Percentiles rank a stretch among this genome's conserved stretches.
These are phyloP conservation scores for Orthonevra nobilis DNA, from an alignment of 2,888 invertebrate genomes.

Conservation along the genomic window DNA sequence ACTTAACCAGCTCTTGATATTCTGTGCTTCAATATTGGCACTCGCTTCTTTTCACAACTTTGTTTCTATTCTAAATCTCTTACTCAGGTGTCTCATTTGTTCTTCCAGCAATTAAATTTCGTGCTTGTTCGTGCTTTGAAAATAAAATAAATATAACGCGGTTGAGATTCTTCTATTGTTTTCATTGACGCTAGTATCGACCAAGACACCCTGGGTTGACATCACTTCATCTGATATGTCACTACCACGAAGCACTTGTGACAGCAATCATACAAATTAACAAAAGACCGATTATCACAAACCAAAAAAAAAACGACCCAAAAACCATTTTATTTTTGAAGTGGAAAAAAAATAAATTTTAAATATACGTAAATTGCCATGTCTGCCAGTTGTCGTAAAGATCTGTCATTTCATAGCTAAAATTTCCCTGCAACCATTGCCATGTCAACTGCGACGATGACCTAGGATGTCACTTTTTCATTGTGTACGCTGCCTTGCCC, in stretches of 20 bases:
- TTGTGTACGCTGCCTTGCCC: conserved; percentile 67
- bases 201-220: conserved; percentile 12
- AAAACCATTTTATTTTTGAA: neutral
- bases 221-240: neutral
- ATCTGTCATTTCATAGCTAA: conserved; percentile 32
- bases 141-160: no score
- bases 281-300: conserved; percentile 29
- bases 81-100: no score
- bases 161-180: no score
- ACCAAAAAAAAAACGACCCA: neutral
- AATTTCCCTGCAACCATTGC: conserved; percentile 55
- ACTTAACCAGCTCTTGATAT: no score
- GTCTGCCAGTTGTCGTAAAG: conserved; percentile 6
- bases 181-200: no score
- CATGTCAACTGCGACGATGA: conserved; percentile 60
- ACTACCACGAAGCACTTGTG: conserved; percentile 11
- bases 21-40: no score
- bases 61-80: no score
- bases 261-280: conserved; percentile 6
- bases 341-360: neutral
- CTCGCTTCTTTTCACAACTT: no score
- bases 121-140: no score
- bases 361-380: conserved; percentile 22
- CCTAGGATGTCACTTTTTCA: conserved; percentile 67
- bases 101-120: no score